phyloP scores from a whole-genome alignment of 2,113 vertebrate species.

The Balaeniceps rex region DNA sequence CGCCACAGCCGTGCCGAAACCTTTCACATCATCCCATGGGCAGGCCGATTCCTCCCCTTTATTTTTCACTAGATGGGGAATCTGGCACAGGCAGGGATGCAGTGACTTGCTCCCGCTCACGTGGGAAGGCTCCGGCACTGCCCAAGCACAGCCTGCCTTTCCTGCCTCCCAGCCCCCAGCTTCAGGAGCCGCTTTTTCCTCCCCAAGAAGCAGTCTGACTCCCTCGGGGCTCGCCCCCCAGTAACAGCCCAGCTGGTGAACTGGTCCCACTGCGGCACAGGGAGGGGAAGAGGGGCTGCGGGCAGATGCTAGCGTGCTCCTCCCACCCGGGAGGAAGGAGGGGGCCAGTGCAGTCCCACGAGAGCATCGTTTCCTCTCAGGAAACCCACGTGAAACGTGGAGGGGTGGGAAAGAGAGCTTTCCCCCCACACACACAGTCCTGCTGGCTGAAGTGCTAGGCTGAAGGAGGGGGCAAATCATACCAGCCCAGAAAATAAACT shows the following conservation, averaged over 20 bases:
- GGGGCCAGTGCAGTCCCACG: neutral
- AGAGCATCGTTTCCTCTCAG: slow-evolving; percentile 41
- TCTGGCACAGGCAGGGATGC: neutral
- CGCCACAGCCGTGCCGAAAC: accelerated
- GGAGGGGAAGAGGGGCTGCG: neutral
- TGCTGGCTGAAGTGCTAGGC: neutral
- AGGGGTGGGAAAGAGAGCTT: neutral
- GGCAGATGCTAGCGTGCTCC: neutral
- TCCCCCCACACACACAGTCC: neutral
- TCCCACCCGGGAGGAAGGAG: neutral
- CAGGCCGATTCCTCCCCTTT: neutral
- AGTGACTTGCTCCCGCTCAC: neutral
- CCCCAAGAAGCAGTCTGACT: neutral
- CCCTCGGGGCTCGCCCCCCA: neutral
- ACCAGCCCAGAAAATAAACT: neutral
- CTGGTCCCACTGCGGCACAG: neutral
- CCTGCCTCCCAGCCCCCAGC: neutral
- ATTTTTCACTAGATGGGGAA: neutral
- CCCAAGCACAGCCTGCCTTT: neutral
- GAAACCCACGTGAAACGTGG: slow-evolving; percentile 1
- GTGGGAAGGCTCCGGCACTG: neutral
- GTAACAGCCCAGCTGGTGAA: neutral
- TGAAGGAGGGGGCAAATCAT: neutral
- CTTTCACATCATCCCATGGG: neutral
- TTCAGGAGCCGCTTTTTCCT: neutral